phyloP scores from a whole-genome alignment of 2,888 invertebrate genomes.

The Mellilla xanthometata region DNA sequence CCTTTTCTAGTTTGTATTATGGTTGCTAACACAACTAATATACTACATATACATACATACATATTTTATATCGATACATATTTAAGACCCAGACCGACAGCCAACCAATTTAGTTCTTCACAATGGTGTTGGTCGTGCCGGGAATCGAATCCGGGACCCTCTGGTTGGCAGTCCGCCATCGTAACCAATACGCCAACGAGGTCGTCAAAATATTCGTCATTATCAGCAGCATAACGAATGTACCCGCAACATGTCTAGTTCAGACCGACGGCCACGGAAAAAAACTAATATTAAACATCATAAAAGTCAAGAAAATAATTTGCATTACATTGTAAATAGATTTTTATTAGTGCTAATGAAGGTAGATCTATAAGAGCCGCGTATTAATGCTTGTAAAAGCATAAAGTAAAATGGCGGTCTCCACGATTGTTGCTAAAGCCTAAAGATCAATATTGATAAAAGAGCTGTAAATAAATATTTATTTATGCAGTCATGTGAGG shows the following conservation, averaged over 20 bases:
- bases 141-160: too few relatives aligned
- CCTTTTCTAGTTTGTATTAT: too few relatives aligned
- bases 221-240: background rate
- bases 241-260: background rate
- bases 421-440: conserved; percentile 40
- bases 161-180: too few relatives aligned
- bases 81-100: too few relatives aligned
- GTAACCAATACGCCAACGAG: too few relatives aligned
- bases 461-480: conserved; percentile 18
- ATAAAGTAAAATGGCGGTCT: conserved; percentile 44
- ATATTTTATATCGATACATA: too few relatives aligned
- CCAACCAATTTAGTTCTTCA: too few relatives aligned
- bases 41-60: too few relatives aligned
- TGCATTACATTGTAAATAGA: conserved; percentile 43
- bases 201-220: too few relatives aligned
- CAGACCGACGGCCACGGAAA: conserved; percentile 21
- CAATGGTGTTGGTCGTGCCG: too few relatives aligned
- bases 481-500: conserved; percentile 7
- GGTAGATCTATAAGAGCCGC: conserved; percentile 42
- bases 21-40: too few relatives aligned
- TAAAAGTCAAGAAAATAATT: conserved; percentile 35
- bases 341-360: conserved; percentile 47
- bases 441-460: conserved; percentile 39
- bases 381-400: conserved; percentile 60
- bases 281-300: conserved; percentile 27